phyloP scores from a whole-genome alignment of 2,797 vertebrate species.

The Onychomys leucogaster region DNA sequence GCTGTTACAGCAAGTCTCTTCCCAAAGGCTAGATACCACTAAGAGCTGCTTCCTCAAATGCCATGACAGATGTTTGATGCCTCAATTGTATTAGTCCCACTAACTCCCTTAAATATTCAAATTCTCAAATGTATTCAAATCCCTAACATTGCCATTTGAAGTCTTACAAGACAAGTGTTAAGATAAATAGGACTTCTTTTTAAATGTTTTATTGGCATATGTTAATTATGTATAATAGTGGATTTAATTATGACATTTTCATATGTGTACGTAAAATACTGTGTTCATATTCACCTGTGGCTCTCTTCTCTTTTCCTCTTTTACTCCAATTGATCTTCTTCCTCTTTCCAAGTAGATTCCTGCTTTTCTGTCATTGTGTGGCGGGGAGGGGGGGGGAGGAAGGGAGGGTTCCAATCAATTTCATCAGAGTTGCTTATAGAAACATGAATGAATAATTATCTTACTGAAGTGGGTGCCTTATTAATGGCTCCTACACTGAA shows the following conservation, averaged over 20 bases:
- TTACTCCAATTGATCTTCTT: neutral
- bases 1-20: constrained; percentile 64
- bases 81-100: neutral
- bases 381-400: too few species aligned
- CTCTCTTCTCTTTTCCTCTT: neutral
- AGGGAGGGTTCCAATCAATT: neutral
- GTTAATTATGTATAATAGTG: neutral
- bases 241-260: neutral
- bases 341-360: neutral
- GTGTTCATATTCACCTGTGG: neutral
- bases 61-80: neutral
- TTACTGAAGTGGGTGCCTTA: neutral
- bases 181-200: neutral
- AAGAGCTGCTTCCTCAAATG: constrained; percentile 64
- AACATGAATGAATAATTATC: neutral
- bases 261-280: neutral
- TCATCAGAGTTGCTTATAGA: neutral
- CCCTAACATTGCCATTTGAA: constrained; percentile 26
- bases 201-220: neutral
- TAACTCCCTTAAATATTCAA: neutral
- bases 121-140: constrained; percentile 64
- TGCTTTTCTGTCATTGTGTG: neutral
- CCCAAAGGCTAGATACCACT: constrained; percentile 47
- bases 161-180: constrained; percentile 66
- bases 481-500: neutral